A percentile compares a stretch with the other conserved stretches of the same genome.
Evolutionary conservation across 1,140 invertebrate genomes (phyloP).

Genomic region (Papilio dardanus): DNA sequence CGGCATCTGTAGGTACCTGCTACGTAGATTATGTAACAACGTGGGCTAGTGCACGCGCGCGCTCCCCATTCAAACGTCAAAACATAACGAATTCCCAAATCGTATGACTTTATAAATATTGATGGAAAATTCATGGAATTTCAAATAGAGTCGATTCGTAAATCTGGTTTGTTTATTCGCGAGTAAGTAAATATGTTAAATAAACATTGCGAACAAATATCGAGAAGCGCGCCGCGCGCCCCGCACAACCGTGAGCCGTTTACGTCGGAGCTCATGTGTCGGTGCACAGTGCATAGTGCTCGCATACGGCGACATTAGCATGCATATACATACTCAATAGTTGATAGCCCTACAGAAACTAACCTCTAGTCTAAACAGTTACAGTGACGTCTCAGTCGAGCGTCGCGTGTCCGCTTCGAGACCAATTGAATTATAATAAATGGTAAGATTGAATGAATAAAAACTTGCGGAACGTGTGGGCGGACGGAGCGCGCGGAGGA

Average conservation of each 20-base stretch:
- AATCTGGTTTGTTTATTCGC: slow-evolving; percentile 8
- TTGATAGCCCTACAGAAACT: too few relatives aligned
- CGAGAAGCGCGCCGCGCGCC: too few relatives aligned
- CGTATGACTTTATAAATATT: neutral
- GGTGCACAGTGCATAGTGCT: neutral
- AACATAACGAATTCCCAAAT: neutral
- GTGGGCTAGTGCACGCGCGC: too few relatives aligned
- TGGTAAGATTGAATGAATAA: neutral
- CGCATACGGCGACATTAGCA: neutral
- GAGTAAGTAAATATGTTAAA: neutral
- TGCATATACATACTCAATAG: too few relatives aligned
- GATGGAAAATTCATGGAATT: slow-evolving; percentile 16
- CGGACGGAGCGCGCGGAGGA: too few relatives aligned
- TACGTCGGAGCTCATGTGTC: too few relatives aligned
- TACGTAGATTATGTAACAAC: too few relatives aligned
- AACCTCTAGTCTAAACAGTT: too few relatives aligned
- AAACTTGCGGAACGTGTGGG: neutral
- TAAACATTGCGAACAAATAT: neutral
- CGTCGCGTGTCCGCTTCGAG: too few relatives aligned
- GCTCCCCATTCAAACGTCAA: too few relatives aligned
- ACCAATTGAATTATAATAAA: neutral
- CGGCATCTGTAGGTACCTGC: too few relatives aligned
- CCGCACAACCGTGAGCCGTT: neutral
- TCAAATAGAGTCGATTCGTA: slow-evolving; percentile 3
- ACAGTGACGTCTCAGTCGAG: too few relatives aligned